phyloP scores from a whole-genome alignment of 1,140 invertebrate species.

The Melipona quadrifasciata region DNA sequence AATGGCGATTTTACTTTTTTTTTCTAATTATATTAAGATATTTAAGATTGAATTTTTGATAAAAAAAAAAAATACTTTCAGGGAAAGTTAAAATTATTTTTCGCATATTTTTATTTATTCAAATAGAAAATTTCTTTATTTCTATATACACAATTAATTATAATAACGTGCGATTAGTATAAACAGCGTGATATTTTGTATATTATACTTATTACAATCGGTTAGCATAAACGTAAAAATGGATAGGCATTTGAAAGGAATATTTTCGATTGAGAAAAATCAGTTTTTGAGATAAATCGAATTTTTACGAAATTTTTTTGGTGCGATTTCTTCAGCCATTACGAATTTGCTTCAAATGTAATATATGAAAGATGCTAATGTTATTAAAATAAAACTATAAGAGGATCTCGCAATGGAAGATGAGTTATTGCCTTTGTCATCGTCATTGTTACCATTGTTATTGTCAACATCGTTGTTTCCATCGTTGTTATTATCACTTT shows the following conservation, averaged over 20 bases:
- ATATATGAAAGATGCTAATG: background rate
- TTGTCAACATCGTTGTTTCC: no score
- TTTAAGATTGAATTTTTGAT: background rate
- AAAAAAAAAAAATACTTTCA: background rate
- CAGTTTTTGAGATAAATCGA: background rate
- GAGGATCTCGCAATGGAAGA: background rate
- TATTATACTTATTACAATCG: background rate
- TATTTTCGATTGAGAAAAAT: background rate
- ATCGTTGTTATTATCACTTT: background rate
- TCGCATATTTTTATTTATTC: background rate
- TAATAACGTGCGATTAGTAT: background rate
- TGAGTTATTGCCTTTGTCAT: background rate
- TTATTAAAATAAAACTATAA: background rate
- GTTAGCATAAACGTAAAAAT: background rate
- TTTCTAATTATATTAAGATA: background rate
- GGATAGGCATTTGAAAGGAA: background rate
- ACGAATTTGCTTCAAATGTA: background rate
- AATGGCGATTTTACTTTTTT: background rate
- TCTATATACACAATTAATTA: background rate
- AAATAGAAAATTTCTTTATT: conserved; percentile 2
- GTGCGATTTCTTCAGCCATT: background rate
- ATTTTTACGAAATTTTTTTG: conserved; percentile 9
- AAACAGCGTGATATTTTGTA: background rate
- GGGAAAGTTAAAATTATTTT: background rate
- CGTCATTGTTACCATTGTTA: no score